Conservation (phyloP, 2,797 vertebrate species). For the Scyliorhinus canicula region DNA sequence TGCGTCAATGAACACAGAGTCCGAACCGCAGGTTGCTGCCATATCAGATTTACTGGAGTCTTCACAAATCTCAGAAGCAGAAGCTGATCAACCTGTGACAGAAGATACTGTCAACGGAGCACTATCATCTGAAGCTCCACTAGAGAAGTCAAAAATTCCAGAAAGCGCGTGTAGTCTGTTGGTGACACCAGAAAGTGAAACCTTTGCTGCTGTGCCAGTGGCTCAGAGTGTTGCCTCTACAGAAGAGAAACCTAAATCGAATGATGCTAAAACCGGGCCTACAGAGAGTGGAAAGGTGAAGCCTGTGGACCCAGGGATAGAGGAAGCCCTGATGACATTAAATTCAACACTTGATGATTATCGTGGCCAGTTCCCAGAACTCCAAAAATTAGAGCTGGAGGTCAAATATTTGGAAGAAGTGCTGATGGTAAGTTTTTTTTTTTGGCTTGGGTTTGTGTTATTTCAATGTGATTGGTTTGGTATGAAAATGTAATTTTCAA, state of each 20-base stretch:
- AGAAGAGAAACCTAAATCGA: slow-evolving; percentile 8
- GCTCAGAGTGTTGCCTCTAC: not conserved
- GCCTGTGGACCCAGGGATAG: slow-evolving; percentile 62
- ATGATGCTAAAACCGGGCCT: not conserved
- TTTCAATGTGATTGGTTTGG: not conserved
- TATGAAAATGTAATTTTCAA: not conserved
- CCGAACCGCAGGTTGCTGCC: not conserved
- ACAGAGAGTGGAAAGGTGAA: slow-evolving; percentile 41
- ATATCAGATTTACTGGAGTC: not conserved
- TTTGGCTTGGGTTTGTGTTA: not conserved
- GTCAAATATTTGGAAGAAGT: slow-evolving; percentile 74
- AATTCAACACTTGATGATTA: slow-evolving; percentile 83
- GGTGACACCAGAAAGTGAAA: not conserved
- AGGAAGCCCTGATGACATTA: slow-evolving; percentile 72
- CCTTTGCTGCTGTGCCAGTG: not conserved
- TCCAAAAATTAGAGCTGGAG: slow-evolving; percentile 83
- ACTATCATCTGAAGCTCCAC: not conserved
- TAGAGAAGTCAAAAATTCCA: not conserved
- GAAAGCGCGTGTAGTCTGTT: no score
- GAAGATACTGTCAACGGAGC: not conserved
- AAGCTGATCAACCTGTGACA: not conserved
- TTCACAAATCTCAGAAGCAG: not conserved
- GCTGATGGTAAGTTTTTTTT: slow-evolving; percentile 71
- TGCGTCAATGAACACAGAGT: slow-evolving; percentile 38
- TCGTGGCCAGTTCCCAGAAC: slow-evolving; percentile 85